Evolutionary conservation across 2,888 invertebrate genomes (phyloP), one percentile per base, ranked within the genome.

Genomic region (Apomyelois bistriatella): DNA sequence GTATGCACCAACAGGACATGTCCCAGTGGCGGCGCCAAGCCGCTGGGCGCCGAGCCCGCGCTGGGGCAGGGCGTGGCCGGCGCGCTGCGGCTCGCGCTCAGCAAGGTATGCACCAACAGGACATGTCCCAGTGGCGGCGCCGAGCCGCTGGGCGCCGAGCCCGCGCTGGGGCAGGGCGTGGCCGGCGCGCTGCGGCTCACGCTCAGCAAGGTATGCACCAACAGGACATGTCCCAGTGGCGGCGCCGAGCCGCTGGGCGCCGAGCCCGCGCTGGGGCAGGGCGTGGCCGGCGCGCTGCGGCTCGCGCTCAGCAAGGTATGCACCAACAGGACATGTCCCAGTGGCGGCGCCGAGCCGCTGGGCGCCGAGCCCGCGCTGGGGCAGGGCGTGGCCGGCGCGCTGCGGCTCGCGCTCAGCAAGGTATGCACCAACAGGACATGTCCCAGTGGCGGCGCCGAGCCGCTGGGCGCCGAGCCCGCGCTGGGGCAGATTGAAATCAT

Each of bases 321-420:
- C n/a, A n/a, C n/a, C n/a, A n/a, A n/a, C n/a, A n/a, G n/a, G n/a
- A n/a, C n/a, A n/a, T n/a, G n/a, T n/a, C n/a, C n/a, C n/a, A n/a
- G n/a, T n/a, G 90, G n/a, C 5, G n/a, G 7, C 17, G 8, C 12
- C 15, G 49, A 5, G 65, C 28, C 35, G 53, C 89, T 99, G 65
- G 98, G 97, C 73, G 97, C 97, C 61, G 99, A 99, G 86, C 98
- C 98, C n/a, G n/a, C n/a, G n/a, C n/a, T n/a, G n/a, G n/a, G n/a
- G n/a, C n/a, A n/a, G n/a, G n/a, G n/a, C n/a, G n/a, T n/a, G n/a
- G n/a, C n/a, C n/a, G n/a, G n/a, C 0, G 94, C 96, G 71, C 94
- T n/a, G n/a, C n/a, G n/a, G n/a, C n/a, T n/a, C n/a, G n/a, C n/a
- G n/a, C n/a, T n/a, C n/a, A n/a, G n/a, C n/a, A n/a, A n/a, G n/a